Percentiles rank a stretch among this genome's conserved stretches.
phyloP scores from a whole-genome alignment of 1,140 invertebrate genomes.

The Ceratitis capitata region DNA sequence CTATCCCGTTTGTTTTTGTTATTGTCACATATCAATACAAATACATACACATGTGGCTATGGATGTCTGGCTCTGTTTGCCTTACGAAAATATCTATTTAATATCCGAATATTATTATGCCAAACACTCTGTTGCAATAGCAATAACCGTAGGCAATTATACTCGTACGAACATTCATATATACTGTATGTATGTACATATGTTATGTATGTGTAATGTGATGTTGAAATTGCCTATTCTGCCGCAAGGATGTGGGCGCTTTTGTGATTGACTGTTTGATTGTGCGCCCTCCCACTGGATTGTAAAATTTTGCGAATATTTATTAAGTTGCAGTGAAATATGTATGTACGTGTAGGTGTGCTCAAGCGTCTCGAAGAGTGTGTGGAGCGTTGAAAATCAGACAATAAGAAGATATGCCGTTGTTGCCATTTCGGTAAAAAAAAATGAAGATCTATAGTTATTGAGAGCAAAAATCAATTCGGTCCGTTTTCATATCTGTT shows the following conservation, averaged over 20 bases:
- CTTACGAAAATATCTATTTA: too few species aligned
- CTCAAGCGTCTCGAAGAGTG: too few species aligned
- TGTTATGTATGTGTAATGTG: neutral
- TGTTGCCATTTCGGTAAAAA: too few species aligned
- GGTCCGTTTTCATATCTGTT: too few species aligned
- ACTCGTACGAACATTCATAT: too few species aligned
- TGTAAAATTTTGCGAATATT: neutral
- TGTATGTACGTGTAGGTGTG: neutral
- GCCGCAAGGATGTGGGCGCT: slow-evolving; percentile 5
- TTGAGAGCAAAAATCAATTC: too few species aligned
- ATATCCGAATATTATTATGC: neutral
- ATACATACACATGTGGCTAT: neutral
- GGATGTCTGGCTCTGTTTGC: neutral
- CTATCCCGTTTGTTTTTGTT: too few species aligned
- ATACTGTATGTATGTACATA: neutral
- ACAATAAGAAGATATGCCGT: neutral
- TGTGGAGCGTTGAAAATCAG: neutral
- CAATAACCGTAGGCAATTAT: too few species aligned
- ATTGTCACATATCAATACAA: too few species aligned
- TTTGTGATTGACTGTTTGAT: neutral
- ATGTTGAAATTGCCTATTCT: neutral
- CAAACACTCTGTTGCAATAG: neutral
- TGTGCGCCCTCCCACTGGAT: neutral
- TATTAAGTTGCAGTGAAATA: too few species aligned
- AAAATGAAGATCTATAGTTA: too few species aligned